Evolutionary conservation across 2,888 invertebrate species (phyloP).

Genomic region (Protula sp.): DNA sequence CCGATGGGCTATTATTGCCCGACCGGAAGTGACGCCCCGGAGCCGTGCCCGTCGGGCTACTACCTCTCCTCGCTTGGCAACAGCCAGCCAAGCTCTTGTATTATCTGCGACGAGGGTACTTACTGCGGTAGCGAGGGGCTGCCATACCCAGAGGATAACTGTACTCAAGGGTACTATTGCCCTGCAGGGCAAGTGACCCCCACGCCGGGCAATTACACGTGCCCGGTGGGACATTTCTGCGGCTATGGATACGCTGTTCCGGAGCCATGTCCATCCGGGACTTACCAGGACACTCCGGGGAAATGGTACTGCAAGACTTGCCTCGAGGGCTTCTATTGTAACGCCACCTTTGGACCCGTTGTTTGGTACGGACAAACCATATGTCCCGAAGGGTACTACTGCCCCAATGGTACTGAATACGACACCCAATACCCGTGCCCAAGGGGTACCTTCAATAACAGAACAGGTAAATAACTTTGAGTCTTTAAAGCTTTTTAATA

Average conservation of each 20-base stretch:
- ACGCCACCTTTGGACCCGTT: conserved; percentile 45
- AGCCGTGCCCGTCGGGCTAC: conserved; percentile 41
- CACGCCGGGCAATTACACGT: conserved; percentile 40
- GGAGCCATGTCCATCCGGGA: conserved; percentile 41
- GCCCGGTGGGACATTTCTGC: conserved; percentile 45
- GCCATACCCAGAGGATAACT: conserved; percentile 21
- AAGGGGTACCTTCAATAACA: conserved; percentile 45
- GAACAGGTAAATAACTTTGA: conserved; percentile 33
- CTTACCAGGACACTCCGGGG: conserved; percentile 34
- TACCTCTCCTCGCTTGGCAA: conserved; percentile 36
- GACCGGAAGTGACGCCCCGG: conserved; percentile 27
- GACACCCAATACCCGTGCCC: conserved; percentile 43
- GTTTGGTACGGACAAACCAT: conserved; percentile 32
- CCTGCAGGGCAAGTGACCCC: conserved; percentile 39
- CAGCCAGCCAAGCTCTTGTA: conserved; percentile 31
- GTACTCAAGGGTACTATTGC: conserved; percentile 39
- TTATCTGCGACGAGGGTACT: conserved; percentile 41
- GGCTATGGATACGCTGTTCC: conserved; percentile 33
- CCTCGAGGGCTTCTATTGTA: conserved; percentile 45
- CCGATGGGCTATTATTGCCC: conserved; percentile 47
- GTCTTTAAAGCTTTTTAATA: neutral
- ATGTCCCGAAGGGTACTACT: conserved; percentile 49
- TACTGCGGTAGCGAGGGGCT: conserved; percentile 43
- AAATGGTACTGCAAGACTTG: conserved; percentile 38
- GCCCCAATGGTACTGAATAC: conserved; percentile 42